Percentiles rank a stretch among this genome's conserved stretches.
Conservation (phyloP, 2,797 vertebrate species). For the Salmo trutta region DNA sequence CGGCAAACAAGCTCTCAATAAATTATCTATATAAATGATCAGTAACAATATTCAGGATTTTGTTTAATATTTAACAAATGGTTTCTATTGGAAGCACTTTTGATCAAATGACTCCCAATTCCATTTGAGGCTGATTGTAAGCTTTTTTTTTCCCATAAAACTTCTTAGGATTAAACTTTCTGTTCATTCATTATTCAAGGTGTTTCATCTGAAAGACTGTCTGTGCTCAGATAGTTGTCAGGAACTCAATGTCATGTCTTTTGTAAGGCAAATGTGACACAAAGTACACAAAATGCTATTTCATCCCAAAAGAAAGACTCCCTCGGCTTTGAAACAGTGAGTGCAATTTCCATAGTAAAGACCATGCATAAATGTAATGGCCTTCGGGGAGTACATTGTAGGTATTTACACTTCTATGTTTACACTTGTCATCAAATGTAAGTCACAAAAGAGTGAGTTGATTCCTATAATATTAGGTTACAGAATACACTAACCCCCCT, state of each 20-base stretch:
- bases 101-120: constrained; percentile 28
- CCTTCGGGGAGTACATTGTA: not conserved
- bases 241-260: constrained; percentile 18
- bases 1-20: constrained; percentile 11
- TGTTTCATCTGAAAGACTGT: constrained; percentile 15
- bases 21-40: not conserved
- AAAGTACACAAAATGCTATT: constrained; percentile 1
- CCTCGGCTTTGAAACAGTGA: not conserved
- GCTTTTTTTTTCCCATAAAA: constrained; percentile 28
- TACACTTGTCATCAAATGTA: not conserved
- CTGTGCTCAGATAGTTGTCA: constrained; percentile 12
- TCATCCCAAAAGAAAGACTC: not conserved
- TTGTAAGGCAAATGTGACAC: constrained; percentile 3
- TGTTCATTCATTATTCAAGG: constrained; percentile 38
- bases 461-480: not conserved
- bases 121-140: constrained; percentile 12
- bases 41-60: not conserved
- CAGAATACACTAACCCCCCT: not conserved
- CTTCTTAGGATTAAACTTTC: constrained; percentile 25
- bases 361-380: not conserved
- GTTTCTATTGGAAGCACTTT: constrained; percentile 12
- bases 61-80: not conserved
- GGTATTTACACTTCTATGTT: not conserved
- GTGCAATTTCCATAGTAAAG: not conserved
- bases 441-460: not conserved